Percentiles rank a stretch among this genome's conserved stretches.
phyloP scores from a whole-genome alignment of 2,797 vertebrate species.

The Benthosema pterotum region DNA sequence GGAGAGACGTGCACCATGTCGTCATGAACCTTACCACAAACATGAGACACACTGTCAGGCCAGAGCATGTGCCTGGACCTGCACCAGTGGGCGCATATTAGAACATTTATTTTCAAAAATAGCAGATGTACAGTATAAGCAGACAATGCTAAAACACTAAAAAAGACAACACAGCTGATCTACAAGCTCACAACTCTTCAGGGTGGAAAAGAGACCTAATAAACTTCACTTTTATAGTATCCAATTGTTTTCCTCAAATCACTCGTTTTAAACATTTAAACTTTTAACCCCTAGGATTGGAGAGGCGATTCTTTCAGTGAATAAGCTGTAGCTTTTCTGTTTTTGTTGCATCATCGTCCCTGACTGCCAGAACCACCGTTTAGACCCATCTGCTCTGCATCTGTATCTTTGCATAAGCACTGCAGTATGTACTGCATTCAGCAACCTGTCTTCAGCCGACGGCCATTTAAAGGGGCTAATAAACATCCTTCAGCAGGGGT shows the following conservation, averaged over 20 bases:
- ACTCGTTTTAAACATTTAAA: slow-evolving; percentile 65
- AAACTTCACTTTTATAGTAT: slow-evolving; percentile 45
- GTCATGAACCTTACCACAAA: too few species aligned
- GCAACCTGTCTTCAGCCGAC: slow-evolving; percentile 43
- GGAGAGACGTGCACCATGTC: too few species aligned
- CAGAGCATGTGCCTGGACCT: too few species aligned
- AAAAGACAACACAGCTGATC: too few species aligned
- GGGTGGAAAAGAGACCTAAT: slow-evolving; percentile 30
- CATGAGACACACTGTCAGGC: too few species aligned
- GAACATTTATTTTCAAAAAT: too few species aligned
- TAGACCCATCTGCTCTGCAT: slow-evolving; percentile 50
- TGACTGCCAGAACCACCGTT: slow-evolving; percentile 57
- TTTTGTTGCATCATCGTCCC: slow-evolving; percentile 69
- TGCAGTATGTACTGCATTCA: slow-evolving; percentile 60
- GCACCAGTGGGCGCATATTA: too few species aligned
- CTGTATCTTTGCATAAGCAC: slow-evolving; percentile 67
- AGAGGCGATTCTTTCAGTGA: slow-evolving; percentile 18
- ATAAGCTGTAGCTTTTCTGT: slow-evolving; percentile 69
- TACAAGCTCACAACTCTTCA: too few species aligned
- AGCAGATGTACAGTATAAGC: too few species aligned
- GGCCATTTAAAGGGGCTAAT: slow-evolving; percentile 57
- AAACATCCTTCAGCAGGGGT: slow-evolving; percentile 58
- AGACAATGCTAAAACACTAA: too few species aligned
- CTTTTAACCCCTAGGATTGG: slow-evolving; percentile 63
- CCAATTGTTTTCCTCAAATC: slow-evolving; percentile 34